Percentiles rank a stretch among this genome's conserved stretches.
Conservation (phyloP, 2,888 invertebrate species). For the Pterostichus niger region DNA sequence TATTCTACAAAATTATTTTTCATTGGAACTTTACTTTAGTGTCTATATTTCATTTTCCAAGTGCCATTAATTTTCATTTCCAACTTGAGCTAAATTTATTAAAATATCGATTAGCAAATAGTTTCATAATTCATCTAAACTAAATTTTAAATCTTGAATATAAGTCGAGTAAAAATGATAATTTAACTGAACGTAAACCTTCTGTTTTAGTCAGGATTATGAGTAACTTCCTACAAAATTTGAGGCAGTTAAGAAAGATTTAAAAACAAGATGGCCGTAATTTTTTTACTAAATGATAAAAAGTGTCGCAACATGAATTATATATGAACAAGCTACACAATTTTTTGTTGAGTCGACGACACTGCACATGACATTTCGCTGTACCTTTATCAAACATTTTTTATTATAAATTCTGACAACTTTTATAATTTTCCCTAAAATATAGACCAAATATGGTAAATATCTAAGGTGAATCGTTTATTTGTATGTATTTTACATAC, state of each 20-base stretch:
- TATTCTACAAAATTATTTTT: constrained; percentile 26
- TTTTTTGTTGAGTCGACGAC: constrained; percentile 37
- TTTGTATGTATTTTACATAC: too few relatives aligned
- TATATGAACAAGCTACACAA: constrained; percentile 29
- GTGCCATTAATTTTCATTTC: constrained; percentile 42
- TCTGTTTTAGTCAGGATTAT: not conserved
- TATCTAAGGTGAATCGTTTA: too few relatives aligned
- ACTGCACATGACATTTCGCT: constrained; percentile 36
- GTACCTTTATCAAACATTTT: constrained; percentile 40
- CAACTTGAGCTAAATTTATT: constrained; percentile 39
- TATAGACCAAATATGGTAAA: constrained; percentile 29
- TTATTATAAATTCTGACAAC: constrained; percentile 28
- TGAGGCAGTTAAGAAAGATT: constrained; percentile 25
- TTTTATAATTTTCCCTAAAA: constrained; percentile 20
- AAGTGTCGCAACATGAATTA: constrained; percentile 45
- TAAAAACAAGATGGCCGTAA: constrained; percentile 17
- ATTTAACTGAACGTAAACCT: not conserved
- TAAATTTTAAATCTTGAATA: constrained; percentile 28
- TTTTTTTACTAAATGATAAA: constrained; percentile 18
- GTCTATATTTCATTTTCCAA: constrained; percentile 25
- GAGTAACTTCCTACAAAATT: constrained; percentile 10
- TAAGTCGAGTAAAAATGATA: not conserved
- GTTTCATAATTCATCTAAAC: constrained; percentile 27
- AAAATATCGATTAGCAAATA: constrained; percentile 42
- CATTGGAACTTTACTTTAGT: constrained; percentile 20